A percentile compares a stretch with the other conserved stretches of the same genome.
Evolutionary conservation across 1,140 invertebrate genomes (phyloP).

Genomic region (Drosophila rufa): DNA sequence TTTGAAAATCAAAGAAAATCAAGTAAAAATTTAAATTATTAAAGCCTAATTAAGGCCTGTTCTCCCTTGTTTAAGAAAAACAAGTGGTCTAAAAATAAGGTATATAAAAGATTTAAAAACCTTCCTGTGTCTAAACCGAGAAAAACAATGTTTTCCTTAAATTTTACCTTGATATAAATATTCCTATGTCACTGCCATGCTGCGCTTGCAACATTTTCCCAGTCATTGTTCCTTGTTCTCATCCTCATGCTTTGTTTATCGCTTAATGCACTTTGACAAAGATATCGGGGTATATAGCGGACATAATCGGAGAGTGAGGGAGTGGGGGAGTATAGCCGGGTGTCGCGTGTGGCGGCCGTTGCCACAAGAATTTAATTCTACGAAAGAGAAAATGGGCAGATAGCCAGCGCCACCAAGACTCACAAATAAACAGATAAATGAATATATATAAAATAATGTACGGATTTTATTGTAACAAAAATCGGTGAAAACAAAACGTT

Average conservation of each 20-base stretch:
- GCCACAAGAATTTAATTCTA: slow-evolving; percentile 64
- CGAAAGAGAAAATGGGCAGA: slow-evolving; percentile 46
- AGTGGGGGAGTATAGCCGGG: not conserved
- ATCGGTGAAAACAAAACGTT: slow-evolving; percentile 20
- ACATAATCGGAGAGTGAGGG: slow-evolving; percentile 6
- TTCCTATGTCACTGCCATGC: slow-evolving; percentile 28
- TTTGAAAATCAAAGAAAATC: too few relatives aligned
- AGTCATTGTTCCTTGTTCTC: slow-evolving; percentile 53
- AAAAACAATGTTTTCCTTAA: not conserved
- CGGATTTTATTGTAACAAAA: slow-evolving; percentile 28
- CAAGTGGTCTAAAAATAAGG: too few relatives aligned
- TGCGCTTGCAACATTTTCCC: not conserved
- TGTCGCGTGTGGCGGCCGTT: slow-evolving; percentile 72
- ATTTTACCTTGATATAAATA: slow-evolving; percentile 19
- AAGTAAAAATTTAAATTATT: too few relatives aligned
- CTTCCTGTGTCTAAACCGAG: not conserved
- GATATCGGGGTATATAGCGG: slow-evolving; percentile 7
- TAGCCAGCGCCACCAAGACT: slow-evolving; percentile 23
- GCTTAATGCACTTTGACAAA: slow-evolving; percentile 52
- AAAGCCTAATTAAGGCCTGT: not conserved
- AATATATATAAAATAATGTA: slow-evolving; percentile 37
- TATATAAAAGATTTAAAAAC: not conserved
- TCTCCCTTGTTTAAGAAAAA: accelerated
- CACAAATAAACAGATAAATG: slow-evolving; percentile 21
- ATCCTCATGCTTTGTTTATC: slow-evolving; percentile 49